Conservation (phyloP, 2,797 vertebrate species). For the Merluccius polli region DNA sequence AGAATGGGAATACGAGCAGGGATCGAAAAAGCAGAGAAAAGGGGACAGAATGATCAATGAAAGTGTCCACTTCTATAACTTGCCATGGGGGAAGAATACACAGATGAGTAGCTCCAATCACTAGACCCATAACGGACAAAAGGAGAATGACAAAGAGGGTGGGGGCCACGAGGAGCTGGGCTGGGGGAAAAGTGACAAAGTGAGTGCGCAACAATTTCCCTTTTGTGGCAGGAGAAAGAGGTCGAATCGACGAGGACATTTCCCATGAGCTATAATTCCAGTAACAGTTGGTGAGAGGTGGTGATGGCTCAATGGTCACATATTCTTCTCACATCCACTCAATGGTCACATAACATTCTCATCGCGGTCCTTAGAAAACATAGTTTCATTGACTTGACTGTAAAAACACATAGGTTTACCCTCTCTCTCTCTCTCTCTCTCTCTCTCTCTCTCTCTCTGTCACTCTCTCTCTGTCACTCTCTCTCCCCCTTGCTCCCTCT, state of each 20-base stretch:
- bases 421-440: slow-evolving; percentile 37
- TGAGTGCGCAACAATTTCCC: slow-evolving; percentile 32
- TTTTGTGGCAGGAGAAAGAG: slow-evolving; percentile 48
- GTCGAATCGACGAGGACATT: slow-evolving; percentile 52
- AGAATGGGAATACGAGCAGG: neutral
- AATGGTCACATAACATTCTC: slow-evolving; percentile 55
- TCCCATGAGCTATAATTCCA: slow-evolving; percentile 68
- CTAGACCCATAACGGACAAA: slow-evolving; percentile 5
- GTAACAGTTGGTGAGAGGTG: slow-evolving; percentile 54
- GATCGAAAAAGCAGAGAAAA: slow-evolving; percentile 20
- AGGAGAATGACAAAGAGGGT: slow-evolving; percentile 3
- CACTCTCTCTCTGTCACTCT: slow-evolving; percentile 36
- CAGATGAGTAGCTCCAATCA: slow-evolving; percentile 8
- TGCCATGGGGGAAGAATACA: neutral
- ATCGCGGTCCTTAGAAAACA: slow-evolving; percentile 54
- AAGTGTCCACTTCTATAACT: slow-evolving; percentile 10
- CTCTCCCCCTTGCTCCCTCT: slow-evolving; percentile 9
- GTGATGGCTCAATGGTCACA: slow-evolving; percentile 48
- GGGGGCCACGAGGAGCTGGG: slow-evolving; percentile 13
- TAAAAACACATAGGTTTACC: slow-evolving; percentile 33
- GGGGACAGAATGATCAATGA: slow-evolving; percentile 8
- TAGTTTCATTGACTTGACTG: slow-evolving; percentile 61
- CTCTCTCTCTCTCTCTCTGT: slow-evolving; percentile 14
- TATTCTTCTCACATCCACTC: too few relatives aligned
- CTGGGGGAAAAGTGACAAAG: neutral